Conservation (phyloP, 2,888 invertebrate genomes). For the Hirtodrosophila alboralis region DNA sequence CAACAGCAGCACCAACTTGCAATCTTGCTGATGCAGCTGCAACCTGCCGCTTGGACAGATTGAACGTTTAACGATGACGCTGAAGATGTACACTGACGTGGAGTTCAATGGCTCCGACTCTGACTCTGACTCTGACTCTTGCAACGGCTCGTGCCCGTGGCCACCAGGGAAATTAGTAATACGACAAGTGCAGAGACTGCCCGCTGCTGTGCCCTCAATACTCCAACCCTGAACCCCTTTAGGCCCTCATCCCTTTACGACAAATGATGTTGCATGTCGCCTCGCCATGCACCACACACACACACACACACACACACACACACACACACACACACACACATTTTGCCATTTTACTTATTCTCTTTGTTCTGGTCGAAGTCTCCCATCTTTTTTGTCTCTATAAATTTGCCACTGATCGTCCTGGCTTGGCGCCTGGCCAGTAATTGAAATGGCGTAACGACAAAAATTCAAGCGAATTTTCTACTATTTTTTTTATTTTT, state of each 20-base stretch:
- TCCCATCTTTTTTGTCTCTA: constrained; percentile 64
- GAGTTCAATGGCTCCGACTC: constrained; percentile 44
- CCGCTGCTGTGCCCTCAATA: constrained; percentile 27
- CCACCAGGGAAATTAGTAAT: constrained; percentile 80
- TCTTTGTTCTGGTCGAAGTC: constrained; percentile 60
- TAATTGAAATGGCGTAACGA: constrained; percentile 81
- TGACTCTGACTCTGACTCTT: constrained; percentile 5
- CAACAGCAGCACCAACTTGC: constrained; percentile 9
- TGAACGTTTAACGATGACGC: constrained; percentile 70
- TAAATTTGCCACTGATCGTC: constrained; percentile 72
- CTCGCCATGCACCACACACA: too few species aligned
- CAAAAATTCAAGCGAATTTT: constrained; percentile 69
- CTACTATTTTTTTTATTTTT: constrained; percentile 23
- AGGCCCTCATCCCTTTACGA: constrained; percentile 29
- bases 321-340: constrained; percentile 9
- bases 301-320: constrained; percentile 18
- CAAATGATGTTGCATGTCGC: constrained; percentile 76
- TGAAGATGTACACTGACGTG: constrained; percentile 27
- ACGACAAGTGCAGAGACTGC: constrained; percentile 72
- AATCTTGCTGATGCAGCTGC: constrained; percentile 49
- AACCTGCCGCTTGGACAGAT: constrained; percentile 44
- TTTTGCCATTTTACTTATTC: constrained; percentile 68
- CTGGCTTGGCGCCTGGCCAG: constrained; percentile 70
- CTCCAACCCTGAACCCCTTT: not conserved
- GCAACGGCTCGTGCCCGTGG: constrained; percentile 53